A percentile compares a stretch with the other conserved stretches of the same genome.
These are phyloP conservation scores for Naja naja DNA, from an alignment of 2,113 vertebrate species.

Conservation along the genomic window DNA sequence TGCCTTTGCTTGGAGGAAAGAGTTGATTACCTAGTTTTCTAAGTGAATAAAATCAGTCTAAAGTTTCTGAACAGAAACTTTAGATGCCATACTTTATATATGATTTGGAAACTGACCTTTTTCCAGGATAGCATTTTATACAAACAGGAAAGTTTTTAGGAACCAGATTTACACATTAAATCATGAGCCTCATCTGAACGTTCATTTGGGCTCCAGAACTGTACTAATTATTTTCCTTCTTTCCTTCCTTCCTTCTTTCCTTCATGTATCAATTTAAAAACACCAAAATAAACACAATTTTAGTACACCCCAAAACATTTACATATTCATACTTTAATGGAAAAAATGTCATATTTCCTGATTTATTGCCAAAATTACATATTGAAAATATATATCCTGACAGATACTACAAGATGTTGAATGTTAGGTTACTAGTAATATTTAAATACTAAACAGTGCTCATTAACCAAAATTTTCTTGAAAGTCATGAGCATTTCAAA, in stretches of 20 bases:
- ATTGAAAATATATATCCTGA: not conserved
- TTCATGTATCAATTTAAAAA: not conserved
- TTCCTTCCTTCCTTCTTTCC: too few relatives aligned
- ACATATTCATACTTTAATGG: not conserved
- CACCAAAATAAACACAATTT: not conserved
- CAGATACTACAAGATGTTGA: not conserved
- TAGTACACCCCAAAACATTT: not conserved
- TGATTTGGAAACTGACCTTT: not conserved
- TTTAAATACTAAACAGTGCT: not conserved
- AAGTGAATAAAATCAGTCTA: conserved; percentile 30
- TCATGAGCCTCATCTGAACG: not conserved
- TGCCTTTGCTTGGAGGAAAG: conserved; percentile 45
- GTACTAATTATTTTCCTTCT: not conserved
- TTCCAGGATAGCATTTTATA: not conserved
- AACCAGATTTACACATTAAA: conserved; percentile 9
- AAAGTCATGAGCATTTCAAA: not conserved
- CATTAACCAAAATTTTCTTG: not conserved
- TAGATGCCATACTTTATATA: not conserved
- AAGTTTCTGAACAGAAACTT: not conserved
- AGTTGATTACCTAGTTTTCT: conserved; percentile 32
- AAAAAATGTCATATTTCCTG: not conserved
- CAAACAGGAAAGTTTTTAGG: not conserved
- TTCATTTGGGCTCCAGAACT: not conserved
- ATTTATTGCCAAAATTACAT: not conserved
- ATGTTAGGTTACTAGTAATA: not conserved